These are phyloP conservation scores for Australoheros facetus DNA, from an alignment of 2,797 vertebrate genomes.

Conservation along the genomic window DNA sequence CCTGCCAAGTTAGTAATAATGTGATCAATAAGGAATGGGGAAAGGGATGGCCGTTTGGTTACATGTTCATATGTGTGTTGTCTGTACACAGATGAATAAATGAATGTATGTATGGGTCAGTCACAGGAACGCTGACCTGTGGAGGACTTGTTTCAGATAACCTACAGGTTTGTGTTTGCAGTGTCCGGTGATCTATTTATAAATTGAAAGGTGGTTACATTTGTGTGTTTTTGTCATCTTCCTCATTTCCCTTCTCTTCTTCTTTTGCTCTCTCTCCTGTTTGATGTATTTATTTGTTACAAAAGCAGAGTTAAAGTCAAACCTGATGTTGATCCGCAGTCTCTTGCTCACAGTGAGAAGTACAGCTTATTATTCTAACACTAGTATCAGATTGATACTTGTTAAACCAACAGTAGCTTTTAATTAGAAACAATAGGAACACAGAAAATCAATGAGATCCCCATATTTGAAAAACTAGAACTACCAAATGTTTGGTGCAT, in stretches of 20 bases:
- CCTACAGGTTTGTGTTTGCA: background rate
- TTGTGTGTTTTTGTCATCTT: background rate
- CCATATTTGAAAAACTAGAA: background rate
- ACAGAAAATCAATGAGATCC: background rate
- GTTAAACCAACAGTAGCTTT: too few relatives aligned
- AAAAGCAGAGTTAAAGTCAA: background rate
- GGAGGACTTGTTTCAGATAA: conserved; percentile 18
- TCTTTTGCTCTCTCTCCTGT: too few relatives aligned
- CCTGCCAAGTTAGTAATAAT: conserved; percentile 47
- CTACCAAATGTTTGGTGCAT: background rate
- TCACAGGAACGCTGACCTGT: conserved; percentile 27
- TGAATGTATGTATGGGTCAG: background rate
- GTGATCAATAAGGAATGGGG: conserved; percentile 24
- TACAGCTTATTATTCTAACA: background rate
- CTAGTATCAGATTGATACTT: background rate
- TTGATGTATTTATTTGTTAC: too few relatives aligned
- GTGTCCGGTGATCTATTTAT: conserved; percentile 24
- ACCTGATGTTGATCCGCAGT: background rate
- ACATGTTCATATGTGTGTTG: background rate
- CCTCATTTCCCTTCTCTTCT: background rate
- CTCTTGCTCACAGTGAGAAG: too few relatives aligned
- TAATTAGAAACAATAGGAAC: background rate
- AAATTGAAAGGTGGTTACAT: conserved; percentile 20
- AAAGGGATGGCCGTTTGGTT: background rate
- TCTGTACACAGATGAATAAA: background rate